Percentiles rank a stretch among this genome's conserved stretches.
phyloP scores from a whole-genome alignment of 2,113 vertebrate species.

The Prinia subflava region DNA sequence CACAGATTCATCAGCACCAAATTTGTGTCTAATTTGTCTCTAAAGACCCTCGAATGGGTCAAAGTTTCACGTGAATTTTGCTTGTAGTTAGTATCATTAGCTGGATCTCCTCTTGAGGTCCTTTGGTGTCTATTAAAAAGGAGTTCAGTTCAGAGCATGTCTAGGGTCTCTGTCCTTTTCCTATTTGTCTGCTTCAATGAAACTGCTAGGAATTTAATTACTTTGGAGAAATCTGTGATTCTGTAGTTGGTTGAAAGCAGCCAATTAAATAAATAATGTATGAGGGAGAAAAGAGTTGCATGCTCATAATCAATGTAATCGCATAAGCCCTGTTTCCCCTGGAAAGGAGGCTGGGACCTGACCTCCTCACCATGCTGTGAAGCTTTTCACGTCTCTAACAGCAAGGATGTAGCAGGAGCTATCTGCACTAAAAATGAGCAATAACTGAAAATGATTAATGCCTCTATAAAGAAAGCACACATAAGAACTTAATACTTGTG shows the following conservation, averaged over 20 bases:
- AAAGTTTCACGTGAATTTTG: background rate
- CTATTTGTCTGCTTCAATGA: background rate
- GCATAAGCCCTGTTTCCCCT: background rate
- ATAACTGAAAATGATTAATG: background rate
- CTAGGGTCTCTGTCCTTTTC: background rate
- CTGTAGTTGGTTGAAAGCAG: slow-evolving; percentile 2
- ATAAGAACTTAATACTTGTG: background rate
- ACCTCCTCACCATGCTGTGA: background rate
- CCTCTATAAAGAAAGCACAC: background rate
- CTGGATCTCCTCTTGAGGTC: background rate
- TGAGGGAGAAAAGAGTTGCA: background rate
- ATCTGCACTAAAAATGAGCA: background rate
- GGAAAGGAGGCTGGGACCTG: background rate
- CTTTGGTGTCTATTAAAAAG: background rate
- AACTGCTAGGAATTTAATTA: background rate
- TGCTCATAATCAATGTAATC: background rate
- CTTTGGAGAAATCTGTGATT: background rate
- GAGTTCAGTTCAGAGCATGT: background rate
- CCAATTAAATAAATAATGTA: slow-evolving; percentile 19
- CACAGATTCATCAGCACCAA: background rate
- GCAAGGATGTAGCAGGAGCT: background rate
- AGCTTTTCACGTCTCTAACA: background rate
- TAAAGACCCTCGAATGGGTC: background rate
- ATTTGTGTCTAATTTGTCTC: background rate
- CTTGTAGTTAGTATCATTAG: background rate